Evolutionary conservation across 1,140 invertebrate species (phyloP).

Genomic region (Achatina immaculata): DNA sequence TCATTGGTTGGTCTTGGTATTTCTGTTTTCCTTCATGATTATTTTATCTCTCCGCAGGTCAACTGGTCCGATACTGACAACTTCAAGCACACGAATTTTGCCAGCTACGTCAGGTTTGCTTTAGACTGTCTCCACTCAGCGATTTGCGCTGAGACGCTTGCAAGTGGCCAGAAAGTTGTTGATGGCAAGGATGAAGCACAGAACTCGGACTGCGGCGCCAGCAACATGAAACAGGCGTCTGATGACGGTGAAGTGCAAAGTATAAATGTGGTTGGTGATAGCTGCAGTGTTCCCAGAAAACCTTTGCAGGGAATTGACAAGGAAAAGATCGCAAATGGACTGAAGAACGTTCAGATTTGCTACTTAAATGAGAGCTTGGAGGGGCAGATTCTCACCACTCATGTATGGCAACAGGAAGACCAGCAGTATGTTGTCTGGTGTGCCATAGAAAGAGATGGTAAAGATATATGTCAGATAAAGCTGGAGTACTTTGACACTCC

Average conservation of each 20-base stretch:
- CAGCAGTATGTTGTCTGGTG: slow-evolving; percentile 22
- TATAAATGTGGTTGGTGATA: background rate
- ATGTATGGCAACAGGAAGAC: slow-evolving; percentile 32
- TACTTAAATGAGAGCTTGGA: slow-evolving; percentile 38
- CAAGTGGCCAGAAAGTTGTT: background rate
- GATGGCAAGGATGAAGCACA: background rate
- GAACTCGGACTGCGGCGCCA: background rate
- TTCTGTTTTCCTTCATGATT: no score
- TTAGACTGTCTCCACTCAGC: slow-evolving; percentile 33
- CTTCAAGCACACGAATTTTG: slow-evolving; percentile 42
- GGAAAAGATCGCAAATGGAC: slow-evolving; percentile 8
- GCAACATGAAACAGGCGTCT: background rate
- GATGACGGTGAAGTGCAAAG: background rate
- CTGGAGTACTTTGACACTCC: slow-evolving; percentile 20
- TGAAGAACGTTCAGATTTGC: slow-evolving; percentile 20
- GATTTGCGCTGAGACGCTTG: background rate
- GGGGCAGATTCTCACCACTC: slow-evolving; percentile 26
- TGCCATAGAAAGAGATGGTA: slow-evolving; percentile 28
- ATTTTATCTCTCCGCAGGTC: slow-evolving; percentile 17
- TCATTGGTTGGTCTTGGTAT: no score
- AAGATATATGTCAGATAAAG: slow-evolving; percentile 26
- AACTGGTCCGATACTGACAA: slow-evolving; percentile 42
- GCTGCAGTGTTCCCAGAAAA: background rate
- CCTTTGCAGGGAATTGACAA: slow-evolving; percentile 6
- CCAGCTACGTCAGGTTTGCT: slow-evolving; percentile 37